Evolutionary conservation across 2,888 invertebrate species (phyloP).

Genomic region (Zygogramma bicolorata): DNA sequence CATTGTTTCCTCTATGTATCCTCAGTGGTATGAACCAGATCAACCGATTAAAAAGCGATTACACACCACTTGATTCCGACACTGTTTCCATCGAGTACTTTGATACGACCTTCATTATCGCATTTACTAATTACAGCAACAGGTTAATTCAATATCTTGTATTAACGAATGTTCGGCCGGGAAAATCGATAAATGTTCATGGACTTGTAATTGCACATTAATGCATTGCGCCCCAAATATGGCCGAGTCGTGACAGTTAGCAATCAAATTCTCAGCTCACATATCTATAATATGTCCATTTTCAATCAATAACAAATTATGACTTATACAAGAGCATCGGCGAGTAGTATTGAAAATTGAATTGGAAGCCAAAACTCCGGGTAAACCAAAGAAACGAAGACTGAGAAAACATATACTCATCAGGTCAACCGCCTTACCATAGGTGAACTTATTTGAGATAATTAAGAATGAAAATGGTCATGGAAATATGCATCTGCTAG

Average conservation of each 20-base stretch:
- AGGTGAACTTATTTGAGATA: no score
- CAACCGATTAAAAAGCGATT: constrained; percentile 7
- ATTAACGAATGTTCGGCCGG: neutral
- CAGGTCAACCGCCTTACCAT: no score
- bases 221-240: neutral
- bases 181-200: neutral
- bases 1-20: no score
- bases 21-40: neutral
- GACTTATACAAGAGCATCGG: no score
- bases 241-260: neutral
- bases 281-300: no score
- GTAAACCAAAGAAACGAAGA: no score
- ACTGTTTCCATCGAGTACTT: constrained; percentile 13
- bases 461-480: no score
- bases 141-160: constrained; percentile 15
- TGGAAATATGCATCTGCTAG: no score
- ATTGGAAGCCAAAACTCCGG: no score
- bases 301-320: no score
- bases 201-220: neutral
- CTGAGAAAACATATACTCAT: no score
- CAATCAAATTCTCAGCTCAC: neutral
- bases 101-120: neutral
- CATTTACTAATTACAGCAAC: constrained; percentile 15
- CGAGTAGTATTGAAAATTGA: no score
- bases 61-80: constrained; percentile 10